These are phyloP conservation scores for Acanthochromis polyacanthus DNA, from an alignment of 2,113 vertebrate genomes.

Conservation along the genomic window DNA sequence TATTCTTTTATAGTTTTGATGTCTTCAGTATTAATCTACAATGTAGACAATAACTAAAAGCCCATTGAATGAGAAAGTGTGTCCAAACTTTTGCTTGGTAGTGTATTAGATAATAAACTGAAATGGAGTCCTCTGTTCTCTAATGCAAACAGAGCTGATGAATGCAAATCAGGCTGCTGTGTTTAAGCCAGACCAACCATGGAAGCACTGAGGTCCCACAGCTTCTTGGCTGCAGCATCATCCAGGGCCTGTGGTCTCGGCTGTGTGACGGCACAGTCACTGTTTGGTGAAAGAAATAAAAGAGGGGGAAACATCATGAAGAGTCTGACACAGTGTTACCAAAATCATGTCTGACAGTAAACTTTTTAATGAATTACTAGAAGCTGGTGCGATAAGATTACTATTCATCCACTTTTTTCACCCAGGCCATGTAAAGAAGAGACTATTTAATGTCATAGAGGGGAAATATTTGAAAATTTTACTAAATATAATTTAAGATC, in stretches of 20 bases:
- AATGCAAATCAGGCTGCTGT: neutral
- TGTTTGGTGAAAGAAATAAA: slow-evolving; percentile 45
- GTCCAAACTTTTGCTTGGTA: too few species aligned
- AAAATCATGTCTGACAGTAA: neutral
- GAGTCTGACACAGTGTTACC: neutral
- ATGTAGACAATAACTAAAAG: too few species aligned
- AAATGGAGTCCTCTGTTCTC: too few species aligned
- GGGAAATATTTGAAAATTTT: neutral
- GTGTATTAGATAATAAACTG: neutral
- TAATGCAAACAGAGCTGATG: too few species aligned
- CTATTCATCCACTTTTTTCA: too few species aligned
- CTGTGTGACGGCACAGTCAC: slow-evolving; percentile 79
- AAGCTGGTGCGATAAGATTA: neutral
- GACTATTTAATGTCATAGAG: too few species aligned
- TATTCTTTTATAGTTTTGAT: too few species aligned
- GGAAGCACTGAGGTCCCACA: slow-evolving; percentile 82
- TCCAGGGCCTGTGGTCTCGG: slow-evolving; percentile 73
- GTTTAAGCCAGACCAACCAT: slow-evolving; percentile 79
- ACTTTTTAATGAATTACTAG: too few species aligned
- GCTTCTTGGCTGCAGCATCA: slow-evolving; percentile 74
- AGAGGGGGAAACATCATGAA: neutral
- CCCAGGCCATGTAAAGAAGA: too few species aligned
- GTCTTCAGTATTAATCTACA: too few species aligned
- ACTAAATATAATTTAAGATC: neutral
- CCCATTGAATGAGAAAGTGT: too few species aligned